Conservation (phyloP, 2,113 vertebrate species). For the Paradoxurus hermaphroditus region DNA sequence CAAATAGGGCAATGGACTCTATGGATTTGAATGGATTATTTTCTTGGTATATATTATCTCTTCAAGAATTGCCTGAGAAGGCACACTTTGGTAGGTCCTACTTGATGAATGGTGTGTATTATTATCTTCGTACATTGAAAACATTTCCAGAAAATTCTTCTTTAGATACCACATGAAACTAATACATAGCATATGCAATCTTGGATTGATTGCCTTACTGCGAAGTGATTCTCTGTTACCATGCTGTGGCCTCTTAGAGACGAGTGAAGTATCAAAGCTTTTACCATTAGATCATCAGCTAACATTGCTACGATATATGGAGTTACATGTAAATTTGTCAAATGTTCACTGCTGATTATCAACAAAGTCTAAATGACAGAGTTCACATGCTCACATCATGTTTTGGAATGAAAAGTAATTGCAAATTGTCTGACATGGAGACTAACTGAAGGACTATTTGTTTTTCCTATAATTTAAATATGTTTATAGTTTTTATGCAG, state of each 20-base stretch:
- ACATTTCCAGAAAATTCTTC: slow-evolving; percentile 80
- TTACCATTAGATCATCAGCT: slow-evolving; percentile 75
- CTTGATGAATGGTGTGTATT: slow-evolving; percentile 69
- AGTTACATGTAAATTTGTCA: slow-evolving; percentile 77
- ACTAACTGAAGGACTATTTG: slow-evolving; percentile 78
- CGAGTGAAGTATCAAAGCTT: slow-evolving; percentile 77
- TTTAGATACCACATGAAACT: slow-evolving; percentile 77
- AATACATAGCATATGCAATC: slow-evolving; percentile 73
- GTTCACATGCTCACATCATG: slow-evolving; percentile 71
- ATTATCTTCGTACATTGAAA: slow-evolving; percentile 70
- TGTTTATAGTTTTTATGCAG: slow-evolving; percentile 71
- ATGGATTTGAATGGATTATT: slow-evolving; percentile 63
- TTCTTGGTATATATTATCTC: slow-evolving; percentile 59
- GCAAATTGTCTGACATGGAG: slow-evolving; percentile 70
- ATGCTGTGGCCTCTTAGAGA: slow-evolving; percentile 75
- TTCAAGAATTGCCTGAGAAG: slow-evolving; percentile 56
- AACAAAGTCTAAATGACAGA: slow-evolving; percentile 74
- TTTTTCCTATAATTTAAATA: slow-evolving; percentile 76
- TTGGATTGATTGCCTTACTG: slow-evolving; percentile 80
- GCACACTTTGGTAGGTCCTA: slow-evolving; percentile 15
- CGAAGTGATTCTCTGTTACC: slow-evolving; percentile 77
- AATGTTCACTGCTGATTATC: slow-evolving; percentile 79
- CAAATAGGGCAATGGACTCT: neutral
- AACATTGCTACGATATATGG: slow-evolving; percentile 66
- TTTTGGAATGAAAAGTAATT: slow-evolving; percentile 73